A percentile compares a stretch with the other conserved stretches of the same genome.
phyloP scores from a whole-genome alignment of 2,888 invertebrate genomes.

The Hypsopygia costalis region DNA sequence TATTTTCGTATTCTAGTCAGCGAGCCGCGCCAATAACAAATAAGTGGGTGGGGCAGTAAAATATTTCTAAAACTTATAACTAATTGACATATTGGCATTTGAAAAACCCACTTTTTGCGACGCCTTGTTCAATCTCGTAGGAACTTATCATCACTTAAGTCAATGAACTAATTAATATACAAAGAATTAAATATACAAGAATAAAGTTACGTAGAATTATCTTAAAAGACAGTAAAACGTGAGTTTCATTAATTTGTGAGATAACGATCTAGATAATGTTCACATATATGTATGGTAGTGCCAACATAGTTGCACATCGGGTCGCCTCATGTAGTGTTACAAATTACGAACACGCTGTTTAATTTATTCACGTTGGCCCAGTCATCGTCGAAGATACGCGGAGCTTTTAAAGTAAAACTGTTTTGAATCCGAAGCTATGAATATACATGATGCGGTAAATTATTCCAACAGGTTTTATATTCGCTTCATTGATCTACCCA shows the following conservation, averaged over 20 bases:
- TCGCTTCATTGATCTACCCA: not conserved
- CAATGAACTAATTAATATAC: slow-evolving; percentile 9
- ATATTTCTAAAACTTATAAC: slow-evolving; percentile 3
- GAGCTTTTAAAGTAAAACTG: not conserved
- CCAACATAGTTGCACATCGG: slow-evolving; percentile 4
- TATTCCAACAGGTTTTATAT: not conserved
- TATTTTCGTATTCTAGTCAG: slow-evolving; percentile 8
- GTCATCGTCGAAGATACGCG: not conserved
- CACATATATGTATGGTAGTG: not conserved
- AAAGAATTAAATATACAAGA: slow-evolving; percentile 4
- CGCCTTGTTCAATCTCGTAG: slow-evolving; percentile 2
- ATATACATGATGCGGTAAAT: not conserved
- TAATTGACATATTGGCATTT: slow-evolving; percentile 7
- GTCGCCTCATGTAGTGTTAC: not conserved
- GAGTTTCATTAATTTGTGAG: slow-evolving; percentile 10
- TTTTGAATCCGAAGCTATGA: not conserved
- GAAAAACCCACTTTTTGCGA: slow-evolving; percentile 2
- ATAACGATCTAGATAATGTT: slow-evolving; percentile 4
- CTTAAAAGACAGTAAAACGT: slow-evolving; percentile 1
- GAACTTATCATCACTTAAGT: slow-evolving; percentile 3
- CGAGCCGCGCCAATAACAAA: not conserved
- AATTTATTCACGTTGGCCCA: not conserved
- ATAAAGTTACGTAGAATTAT: not conserved
- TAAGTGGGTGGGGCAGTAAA: slow-evolving; percentile 2
- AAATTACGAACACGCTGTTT: slow-evolving; percentile 1